Base-by-base conservation (phyloP, 2,797 vertebrate species). In the Parauchenoglanis ngamensis region DNA sequence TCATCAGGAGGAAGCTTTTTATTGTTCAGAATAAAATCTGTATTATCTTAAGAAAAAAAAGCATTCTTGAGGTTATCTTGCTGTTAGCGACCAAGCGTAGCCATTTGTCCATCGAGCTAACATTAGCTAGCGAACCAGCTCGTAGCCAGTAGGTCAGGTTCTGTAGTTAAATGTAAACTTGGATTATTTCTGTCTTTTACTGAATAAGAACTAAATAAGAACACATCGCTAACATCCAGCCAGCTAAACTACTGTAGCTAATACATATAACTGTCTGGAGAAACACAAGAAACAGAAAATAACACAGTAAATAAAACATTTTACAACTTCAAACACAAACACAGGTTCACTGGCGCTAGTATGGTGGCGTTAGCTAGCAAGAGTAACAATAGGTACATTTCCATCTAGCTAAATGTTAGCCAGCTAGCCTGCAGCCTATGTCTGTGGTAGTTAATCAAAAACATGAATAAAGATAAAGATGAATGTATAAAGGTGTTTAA, bases 221-320 rank as follows among this genome's bases (percentile, higher is more conserved):
- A 44, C 80, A 65, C 25, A 63, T 17, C 49, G 79, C 59, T 82
- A 63, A 65, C 59, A 65, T 52, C 21, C 4, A 57, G 40, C 17
- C 65, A 65, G 44, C 17, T 28, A 82, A 67, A 82, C 23, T 28
- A 49, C 12, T 11, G 12, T 5, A 49, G 4, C 40, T 82, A 63
- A 78, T 23, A 59, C 77, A 13, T 56, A 21, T 1, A 57, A 59
- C 2, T 44, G 15, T 82, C 11, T 40, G 21, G 3, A 59, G 44
- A 23, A 80, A 63, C 59, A 63, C 56, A 82, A 44, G 59, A 65
- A 82, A 65, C 80, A 46, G 21, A 63, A 82, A 67, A 82, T 65
- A 65, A 35, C 77, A 23, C 8, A 23, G 35, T 23, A 6, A 80
- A 59, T 54, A 28, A 31, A 56, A 28, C 10, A n/a, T 46, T 76